Base-by-base conservation (phyloP, 1,140 invertebrate genomes). In the Aphelinus certus region DNA sequence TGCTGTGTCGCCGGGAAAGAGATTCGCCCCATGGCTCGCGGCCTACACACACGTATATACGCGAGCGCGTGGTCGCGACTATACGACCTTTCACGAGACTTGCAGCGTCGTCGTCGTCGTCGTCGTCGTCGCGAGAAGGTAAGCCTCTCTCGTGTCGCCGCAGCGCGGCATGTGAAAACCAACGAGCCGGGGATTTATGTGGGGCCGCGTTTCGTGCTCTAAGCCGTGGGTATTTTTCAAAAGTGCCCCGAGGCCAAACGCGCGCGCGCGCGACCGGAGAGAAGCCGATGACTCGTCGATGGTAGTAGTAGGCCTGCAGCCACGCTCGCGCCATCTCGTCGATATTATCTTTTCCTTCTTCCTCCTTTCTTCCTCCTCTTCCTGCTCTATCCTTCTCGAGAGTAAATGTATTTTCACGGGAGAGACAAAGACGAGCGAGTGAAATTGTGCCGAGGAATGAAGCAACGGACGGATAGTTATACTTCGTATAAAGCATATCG, bases 161-260 rank as follows among this genome's bases (percentile, higher is more conserved):
- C 26, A 43, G 7, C 49, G 7, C 3, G 10, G 63, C 48, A 49
- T 9, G 69, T 26, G 69, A 63, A 43, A 57, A 46, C 51, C 2
- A 57, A 49, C 51, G 43, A 72, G 61, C 6, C 46, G 45, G 45
- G 61, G 47, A 66, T 60, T 73, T 65, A 49, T 72, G 53, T n/a
- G 64, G 58, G n/a, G 49, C 56, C 42, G 7, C 3, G 10, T 49
- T 56, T 63, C 57, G 42, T 63, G 7, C 56, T 7, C 49, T 71
- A 56, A 45, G 48, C 67, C 26, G 26, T 26, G 69, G 53, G 46
- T 55, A 56, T 62, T 55, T 53, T 71, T 9, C 42, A 63, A 63
- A 63, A 43, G 49, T 63, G 42, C 63, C 60, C 60, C 51, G 60
- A 53, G 48, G 3, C 68, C 46, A 42, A 51, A 71, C 60, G 51